phyloP scores from a whole-genome alignment of 2,888 invertebrate species.

The Noctua pronuba region DNA sequence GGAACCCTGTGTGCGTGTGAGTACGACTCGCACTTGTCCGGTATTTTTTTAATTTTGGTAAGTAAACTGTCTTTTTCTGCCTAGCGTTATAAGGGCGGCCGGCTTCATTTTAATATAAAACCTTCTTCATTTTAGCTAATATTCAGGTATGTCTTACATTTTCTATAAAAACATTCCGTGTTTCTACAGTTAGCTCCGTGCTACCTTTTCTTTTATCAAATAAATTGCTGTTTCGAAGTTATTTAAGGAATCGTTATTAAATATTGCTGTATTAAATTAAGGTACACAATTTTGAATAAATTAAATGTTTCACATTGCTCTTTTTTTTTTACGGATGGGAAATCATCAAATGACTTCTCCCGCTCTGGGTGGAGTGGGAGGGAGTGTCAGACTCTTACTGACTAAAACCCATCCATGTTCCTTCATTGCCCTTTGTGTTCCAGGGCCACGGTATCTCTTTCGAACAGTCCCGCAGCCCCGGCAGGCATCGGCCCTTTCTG shows the following conservation, averaged over 20 bases:
- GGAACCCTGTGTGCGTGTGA: no score
- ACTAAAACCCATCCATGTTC: no score
- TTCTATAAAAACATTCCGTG: slow-evolving; percentile 12
- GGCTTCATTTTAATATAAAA: slow-evolving; percentile 56
- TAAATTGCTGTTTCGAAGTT: slow-evolving; percentile 7
- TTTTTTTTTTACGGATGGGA: no score
- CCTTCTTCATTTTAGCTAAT: slow-evolving; percentile 39
- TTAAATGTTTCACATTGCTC: slow-evolving; percentile 2
- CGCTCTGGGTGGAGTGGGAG: no score
- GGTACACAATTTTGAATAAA: background rate
- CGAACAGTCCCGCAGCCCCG: no score
- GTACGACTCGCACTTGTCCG: no score
- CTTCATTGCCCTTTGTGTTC: no score
- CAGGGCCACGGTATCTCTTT: no score
- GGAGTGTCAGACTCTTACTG: no score
- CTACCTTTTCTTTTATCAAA: slow-evolving; percentile 3
- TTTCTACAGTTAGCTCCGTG: background rate
- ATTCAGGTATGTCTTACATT: slow-evolving; percentile 17
- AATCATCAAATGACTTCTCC: no score
- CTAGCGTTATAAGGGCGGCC: slow-evolving; percentile 20
- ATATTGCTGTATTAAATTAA: slow-evolving; percentile 1
- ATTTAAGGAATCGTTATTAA: slow-evolving; percentile 12
- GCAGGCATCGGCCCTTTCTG: no score
- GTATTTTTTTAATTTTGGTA: slow-evolving; percentile 61
- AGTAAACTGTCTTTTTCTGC: slow-evolving; percentile 45